Evolutionary conservation across 2,888 invertebrate species (phyloP), one percentile per base, ranked within the genome.

Genomic region (Anticlea derivata): DNA sequence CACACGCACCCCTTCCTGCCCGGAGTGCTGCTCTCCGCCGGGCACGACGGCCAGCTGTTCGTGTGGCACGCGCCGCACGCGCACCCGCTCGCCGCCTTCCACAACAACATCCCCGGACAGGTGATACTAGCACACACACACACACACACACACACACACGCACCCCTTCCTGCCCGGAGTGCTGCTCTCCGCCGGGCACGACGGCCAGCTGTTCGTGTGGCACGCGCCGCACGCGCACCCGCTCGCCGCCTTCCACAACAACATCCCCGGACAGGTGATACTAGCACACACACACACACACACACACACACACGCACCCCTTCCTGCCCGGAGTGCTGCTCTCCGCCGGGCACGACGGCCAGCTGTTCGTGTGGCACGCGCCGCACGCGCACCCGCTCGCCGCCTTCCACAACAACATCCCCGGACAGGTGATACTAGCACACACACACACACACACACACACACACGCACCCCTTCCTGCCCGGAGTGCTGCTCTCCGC

Each of bases 321-420:
- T 97, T 90, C 92, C 94, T 70, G 86, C 92, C 94, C 27, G 94
- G 92, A 68, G 93, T 99, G 45, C 86, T 99, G 61, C 91, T 99
- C 33, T 98, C 97, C 43, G 98, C 98, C 24, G 99, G 99, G 0
- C 99, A 99, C 80, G 99, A 99, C 87, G 99, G 99, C 0, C 95
- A 96, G 74, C 92, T 97, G 37, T 94, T 96, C 66, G 92, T 97
- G 58, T 97, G 97, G 97, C 95, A 97, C 78, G 94, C 96, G 7
- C 41, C 49, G 1, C 35, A 40, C 5, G 69, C 69, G 0, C 68
- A 73, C 66, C 63, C 71, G 39, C 86, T 95, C 7, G 93, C 92
- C 0, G 91, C 92, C 43, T 95, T 94, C 73, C 92, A 94, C 70
- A 96, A 96, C 83, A 92, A 93, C 50, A 95, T 96, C 55, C 95